Evolutionary conservation across 2,888 invertebrate genomes (phyloP), one percentile per base, ranked within the genome.

Genomic region (Chloroclysta siterata): DNA sequence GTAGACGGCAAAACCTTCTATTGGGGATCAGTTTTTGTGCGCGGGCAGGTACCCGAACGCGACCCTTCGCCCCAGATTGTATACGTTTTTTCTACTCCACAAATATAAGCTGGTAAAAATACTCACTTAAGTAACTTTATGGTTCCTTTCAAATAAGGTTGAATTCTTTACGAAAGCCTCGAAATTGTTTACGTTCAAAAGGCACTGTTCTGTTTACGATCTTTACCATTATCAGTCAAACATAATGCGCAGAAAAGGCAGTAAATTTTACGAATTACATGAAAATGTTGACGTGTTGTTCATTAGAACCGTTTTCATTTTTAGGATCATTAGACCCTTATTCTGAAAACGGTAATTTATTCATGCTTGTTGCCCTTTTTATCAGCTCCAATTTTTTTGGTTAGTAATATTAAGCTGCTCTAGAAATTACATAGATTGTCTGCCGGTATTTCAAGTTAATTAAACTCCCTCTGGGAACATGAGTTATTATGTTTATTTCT

Each of bases 1-100:
- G 92, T 92, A 92, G 85, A 79, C 82, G 84, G 76, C 75, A 72
- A 80, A 85, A 83, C 82, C 83, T 81, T 80, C 83, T 79, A 79
- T 78, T 71, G 73, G 81, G 84, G 83, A 79, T 73, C 75, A 72
- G 73, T 86, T 87, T 90, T 78, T 90, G 90, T 89, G 84, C 75
- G 65, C 72, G 73, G 72, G 87, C 92, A 93, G 92, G 92, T 92
- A 92, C 69, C 66, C 65, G 62, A 46, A 22, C 82, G 80, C 81
- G 85, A 80, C 84, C 87, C 85, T 78, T 83, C 73, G 77, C 71
- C 71, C 74, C 80, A 79, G 83, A 85, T 85, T 82, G 80, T 82
- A 64, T 78, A 75, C 66, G 72, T 79, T 82, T 82, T 84, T 84
- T 81, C 66, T 72, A 72, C 67, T 66, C 68, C 69, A 78, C 73